These are phyloP conservation scores for Pseudococcus jackbeardsleyi DNA, from an alignment of 2,888 invertebrate genomes.

Conservation along the genomic window DNA sequence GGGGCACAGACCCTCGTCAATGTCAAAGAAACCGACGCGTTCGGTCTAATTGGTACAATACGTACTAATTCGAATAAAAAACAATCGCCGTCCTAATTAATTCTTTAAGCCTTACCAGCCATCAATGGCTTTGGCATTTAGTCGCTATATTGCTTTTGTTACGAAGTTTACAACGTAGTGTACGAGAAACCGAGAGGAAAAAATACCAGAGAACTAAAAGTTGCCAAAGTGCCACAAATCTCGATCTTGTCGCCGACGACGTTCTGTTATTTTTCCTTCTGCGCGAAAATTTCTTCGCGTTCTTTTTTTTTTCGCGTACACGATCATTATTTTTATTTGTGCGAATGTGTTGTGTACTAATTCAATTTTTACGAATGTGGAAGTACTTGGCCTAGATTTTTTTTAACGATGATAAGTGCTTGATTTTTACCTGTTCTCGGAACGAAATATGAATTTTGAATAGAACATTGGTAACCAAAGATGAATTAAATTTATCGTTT, in stretches of 20 bases:
- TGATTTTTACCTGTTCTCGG: not conserved
- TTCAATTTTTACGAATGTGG: not conserved
- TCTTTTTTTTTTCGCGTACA: not conserved
- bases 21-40: constrained; percentile 2
- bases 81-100: constrained; percentile 19
- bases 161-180: not conserved
- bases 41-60: constrained; percentile 26
- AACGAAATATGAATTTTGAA: not conserved
- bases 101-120: constrained; percentile 37
- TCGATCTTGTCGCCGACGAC: not conserved
- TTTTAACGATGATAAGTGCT: not conserved
- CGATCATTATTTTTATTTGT: not conserved
- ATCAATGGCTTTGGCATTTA: constrained; percentile 7
- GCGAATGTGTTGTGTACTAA: not conserved
- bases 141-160: constrained; percentile 13
- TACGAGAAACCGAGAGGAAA: not conserved
- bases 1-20: constrained; percentile 18
- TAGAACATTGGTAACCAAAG: not conserved
- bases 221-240: not conserved
- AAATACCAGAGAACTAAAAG: not conserved
- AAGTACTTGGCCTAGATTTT: not conserved
- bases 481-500: not conserved
- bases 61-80: constrained; percentile 27
- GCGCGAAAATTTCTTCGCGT: not conserved
- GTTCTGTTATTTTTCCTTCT: not conserved